phyloP scores from a whole-genome alignment of 2,888 invertebrate species.

The Athalia circularis region DNA sequence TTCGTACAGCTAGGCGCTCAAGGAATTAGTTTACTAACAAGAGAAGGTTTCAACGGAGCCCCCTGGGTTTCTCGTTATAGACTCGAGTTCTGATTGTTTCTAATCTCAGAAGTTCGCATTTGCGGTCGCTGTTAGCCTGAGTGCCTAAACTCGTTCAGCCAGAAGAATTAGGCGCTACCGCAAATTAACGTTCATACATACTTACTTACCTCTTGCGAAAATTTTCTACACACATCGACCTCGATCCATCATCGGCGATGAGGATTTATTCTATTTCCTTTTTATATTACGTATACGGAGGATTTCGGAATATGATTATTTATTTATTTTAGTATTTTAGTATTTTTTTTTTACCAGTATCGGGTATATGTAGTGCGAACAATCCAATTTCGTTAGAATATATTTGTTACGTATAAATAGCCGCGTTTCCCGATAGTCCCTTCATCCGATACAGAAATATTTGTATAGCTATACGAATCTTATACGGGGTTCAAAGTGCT shows the following conservation, averaged over 20 bases:
- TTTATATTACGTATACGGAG: too few relatives aligned
- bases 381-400: conserved; percentile 6
- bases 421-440: neutral
- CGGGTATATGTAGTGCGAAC: neutral
- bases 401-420: neutral
- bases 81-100: neutral
- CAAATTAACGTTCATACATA: too few relatives aligned
- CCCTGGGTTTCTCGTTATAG: neutral
- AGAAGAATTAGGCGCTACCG: too few relatives aligned
- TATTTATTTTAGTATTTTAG: too few relatives aligned
- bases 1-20: neutral
- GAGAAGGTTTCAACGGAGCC: neutral
- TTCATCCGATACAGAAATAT: conserved; percentile 22
- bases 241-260: too few relatives aligned
- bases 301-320: too few relatives aligned
- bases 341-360: neutral
- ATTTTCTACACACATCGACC: too few relatives aligned
- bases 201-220: too few relatives aligned
- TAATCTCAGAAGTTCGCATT: conserved; percentile 9
- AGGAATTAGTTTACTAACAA: neutral
- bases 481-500: neutral
- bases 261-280: too few relatives aligned
- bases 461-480: neutral
- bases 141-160: too few relatives aligned
- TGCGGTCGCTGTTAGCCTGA: neutral